Evolutionary conservation across 1,140 invertebrate species (phyloP), one percentile per base, ranked within the genome.

Genomic region (Pomacea maculata): DNA sequence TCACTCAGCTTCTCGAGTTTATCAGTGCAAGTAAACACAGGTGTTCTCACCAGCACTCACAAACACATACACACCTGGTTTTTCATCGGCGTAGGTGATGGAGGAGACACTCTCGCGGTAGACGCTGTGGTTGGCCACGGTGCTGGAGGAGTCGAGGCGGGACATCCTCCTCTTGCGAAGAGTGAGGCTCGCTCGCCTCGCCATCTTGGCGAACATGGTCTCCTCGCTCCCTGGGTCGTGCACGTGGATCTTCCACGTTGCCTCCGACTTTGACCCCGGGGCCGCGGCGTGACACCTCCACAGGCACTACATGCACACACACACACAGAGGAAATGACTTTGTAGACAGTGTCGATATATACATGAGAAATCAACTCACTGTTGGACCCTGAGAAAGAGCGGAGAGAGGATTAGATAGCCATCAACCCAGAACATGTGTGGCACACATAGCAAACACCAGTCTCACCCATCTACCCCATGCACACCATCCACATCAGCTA

Each of bases 241-340:
- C 45, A 87, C 83, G 83, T 92, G 90, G 52, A 90, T 88, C 71
- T 84, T 85, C 91, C 91, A 92, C 9, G 91, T 92, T 9, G 91
- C 90, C 61, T 86, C 80, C 25, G 88, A 90, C 19, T 87, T 87
- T 61, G 88, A 90, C 45, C 84, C 84, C 57, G 89, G 85, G 57
- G 89, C 87, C n/a, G 90, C 88, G 45, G 97, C 97, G 92, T 98
- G 97, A 91, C 97, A 98, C 82, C 97, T 92, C 97, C 97, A 99
- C 71, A 98, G 92, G 85, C 97, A 97, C 91, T 99, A 97, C 88
- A 12, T 11, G 21, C 34, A 45, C 34, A 45, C n/a, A 79, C 29
- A 15, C 34, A 79, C 21, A 52, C 65, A 67, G 17, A 67, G 17
- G 6, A 19, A 25, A 67, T 21, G 17, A 67, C 25, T 45, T 45